These are phyloP conservation scores for Siniperca chuatsi DNA, from an alignment of 2,113 vertebrate genomes.

Conservation along the genomic window DNA sequence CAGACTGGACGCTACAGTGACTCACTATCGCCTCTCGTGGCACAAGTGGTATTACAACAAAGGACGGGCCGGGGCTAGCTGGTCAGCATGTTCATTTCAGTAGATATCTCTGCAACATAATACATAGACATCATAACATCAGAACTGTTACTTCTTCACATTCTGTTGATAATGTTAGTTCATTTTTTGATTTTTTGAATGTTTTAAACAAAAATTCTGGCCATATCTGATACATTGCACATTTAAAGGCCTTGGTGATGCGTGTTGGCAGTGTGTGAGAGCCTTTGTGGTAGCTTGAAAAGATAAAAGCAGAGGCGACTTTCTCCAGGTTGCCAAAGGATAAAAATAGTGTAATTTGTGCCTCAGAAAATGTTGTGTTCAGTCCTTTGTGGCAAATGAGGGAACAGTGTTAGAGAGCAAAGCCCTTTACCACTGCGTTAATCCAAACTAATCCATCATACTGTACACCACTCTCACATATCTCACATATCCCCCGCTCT, in stretches of 20 bases:
- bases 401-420: conserved; percentile 48
- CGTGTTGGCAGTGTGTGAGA: neutral
- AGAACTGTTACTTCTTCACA: no score
- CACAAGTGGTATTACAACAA: no score
- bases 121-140: no score
- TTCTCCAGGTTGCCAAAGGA: conserved; percentile 37
- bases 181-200: no score
- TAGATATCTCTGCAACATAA: no score
- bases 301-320: conserved; percentile 48
- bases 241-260: conserved; percentile 30
- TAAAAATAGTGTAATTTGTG: conserved; percentile 30
- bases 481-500: neutral
- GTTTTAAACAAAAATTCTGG: no score
- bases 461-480: conserved; percentile 44
- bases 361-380: conserved; percentile 35
- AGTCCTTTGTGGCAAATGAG: conserved; percentile 45
- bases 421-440: conserved; percentile 53
- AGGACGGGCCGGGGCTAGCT: no score
- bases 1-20: no score
- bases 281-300: neutral
- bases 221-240: no score
- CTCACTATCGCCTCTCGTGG: no score
- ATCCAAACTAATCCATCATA: conserved; percentile 64
- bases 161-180: no score
- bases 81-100: no score